Conservation (phyloP, 2,888 invertebrate species). For the Thecocarcelia acutangulata region DNA sequence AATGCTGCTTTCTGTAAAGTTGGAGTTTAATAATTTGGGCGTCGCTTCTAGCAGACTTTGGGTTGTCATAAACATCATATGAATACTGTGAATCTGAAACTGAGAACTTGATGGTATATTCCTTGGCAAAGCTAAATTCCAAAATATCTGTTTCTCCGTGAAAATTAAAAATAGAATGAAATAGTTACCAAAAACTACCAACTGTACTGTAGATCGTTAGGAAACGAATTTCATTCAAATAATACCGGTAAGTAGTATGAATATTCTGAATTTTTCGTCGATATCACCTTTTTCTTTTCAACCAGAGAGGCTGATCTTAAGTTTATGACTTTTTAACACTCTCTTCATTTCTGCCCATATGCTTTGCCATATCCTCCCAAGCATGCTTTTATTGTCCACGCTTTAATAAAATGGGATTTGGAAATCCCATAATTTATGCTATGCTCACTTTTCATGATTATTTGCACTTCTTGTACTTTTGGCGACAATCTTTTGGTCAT, state of each 20-base stretch:
- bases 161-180: too few species aligned
- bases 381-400: constrained; percentile 6
- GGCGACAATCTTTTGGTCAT: too few species aligned
- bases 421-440: constrained; percentile 20
- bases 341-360: constrained; percentile 1
- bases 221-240: constrained; percentile 18
- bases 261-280: neutral
- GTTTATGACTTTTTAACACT: constrained; percentile 7
- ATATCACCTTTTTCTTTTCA: constrained; percentile 13
- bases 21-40: too few species aligned
- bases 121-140: too few species aligned
- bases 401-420: constrained; percentile 11
- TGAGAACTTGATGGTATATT: too few species aligned
- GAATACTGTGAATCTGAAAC: too few species aligned
- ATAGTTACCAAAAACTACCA: too few species aligned
- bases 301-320: constrained; percentile 6
- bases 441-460: too few species aligned
- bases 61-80: too few species aligned
- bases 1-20: neutral
- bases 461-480: too few species aligned
- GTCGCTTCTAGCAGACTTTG: too few species aligned
- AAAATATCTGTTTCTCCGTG: too few species aligned
- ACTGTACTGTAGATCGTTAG: constrained; percentile 5
- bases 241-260: constrained; percentile 4
- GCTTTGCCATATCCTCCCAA: constrained; percentile 18